Conservation (phyloP, 2,888 invertebrate genomes). For the Melanostoma mellinum region DNA sequence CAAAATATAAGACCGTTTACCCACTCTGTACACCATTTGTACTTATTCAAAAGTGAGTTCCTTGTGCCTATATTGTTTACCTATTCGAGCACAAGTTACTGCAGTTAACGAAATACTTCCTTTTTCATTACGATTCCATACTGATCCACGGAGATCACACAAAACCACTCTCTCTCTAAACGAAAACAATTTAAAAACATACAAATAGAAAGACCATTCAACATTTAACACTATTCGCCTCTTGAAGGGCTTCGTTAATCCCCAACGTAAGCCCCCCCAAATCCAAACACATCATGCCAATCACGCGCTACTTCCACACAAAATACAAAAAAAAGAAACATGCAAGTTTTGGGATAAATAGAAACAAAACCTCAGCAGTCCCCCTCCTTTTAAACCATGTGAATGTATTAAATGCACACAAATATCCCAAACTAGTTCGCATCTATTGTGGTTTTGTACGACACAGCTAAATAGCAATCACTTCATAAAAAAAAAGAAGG, state of each 20-base stretch:
- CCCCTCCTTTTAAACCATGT: background rate
- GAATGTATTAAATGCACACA: constrained; percentile 20
- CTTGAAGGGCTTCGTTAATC: constrained; percentile 67
- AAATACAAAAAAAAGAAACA: constrained; percentile 19
- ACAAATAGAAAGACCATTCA: constrained; percentile 59
- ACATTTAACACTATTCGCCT: constrained; percentile 33
- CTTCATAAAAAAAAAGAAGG: constrained; percentile 16
- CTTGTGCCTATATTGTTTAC: too few relatives aligned
- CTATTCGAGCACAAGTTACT: too few relatives aligned
- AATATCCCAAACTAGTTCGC: constrained; percentile 13
- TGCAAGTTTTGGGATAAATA: constrained; percentile 24
- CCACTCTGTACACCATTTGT: too few relatives aligned
- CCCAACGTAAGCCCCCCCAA: constrained; percentile 57
- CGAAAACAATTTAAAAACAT: constrained; percentile 57
- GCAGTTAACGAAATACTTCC: too few relatives aligned
- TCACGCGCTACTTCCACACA: constrained; percentile 28
- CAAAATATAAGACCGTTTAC: too few relatives aligned
- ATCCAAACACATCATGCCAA: constrained; percentile 60
- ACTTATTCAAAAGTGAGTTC: too few relatives aligned
- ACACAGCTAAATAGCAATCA: constrained; percentile 57
- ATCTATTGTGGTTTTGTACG: constrained; percentile 16
- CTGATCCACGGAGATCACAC: constrained; percentile 21
- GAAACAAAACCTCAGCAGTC: constrained; percentile 2
- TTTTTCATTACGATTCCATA: too few relatives aligned
- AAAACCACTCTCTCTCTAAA: constrained; percentile 50